Evolutionary conservation across 2,797 vertebrate genomes (phyloP).

Genomic region (Mus minutoides): DNA sequence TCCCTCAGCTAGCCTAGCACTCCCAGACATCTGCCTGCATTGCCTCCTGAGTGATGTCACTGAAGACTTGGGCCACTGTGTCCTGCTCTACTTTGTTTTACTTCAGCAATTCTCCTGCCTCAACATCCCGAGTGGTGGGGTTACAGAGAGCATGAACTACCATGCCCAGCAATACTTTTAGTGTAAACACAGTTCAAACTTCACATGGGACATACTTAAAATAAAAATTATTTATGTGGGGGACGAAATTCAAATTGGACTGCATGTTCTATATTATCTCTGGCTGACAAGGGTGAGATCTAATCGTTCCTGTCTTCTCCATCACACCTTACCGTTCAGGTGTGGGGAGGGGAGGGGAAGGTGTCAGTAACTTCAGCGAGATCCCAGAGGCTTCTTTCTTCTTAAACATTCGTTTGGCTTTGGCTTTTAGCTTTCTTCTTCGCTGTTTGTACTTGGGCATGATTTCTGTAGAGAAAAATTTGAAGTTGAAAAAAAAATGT

Average conservation of each 20-base stretch:
- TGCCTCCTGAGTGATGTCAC: neutral
- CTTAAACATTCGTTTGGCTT: slow-evolving; percentile 60
- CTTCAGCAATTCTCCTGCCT: neutral
- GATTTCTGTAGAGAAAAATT: slow-evolving; percentile 66
- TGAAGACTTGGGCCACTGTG: neutral
- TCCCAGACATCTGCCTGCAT: neutral
- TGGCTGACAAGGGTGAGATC: slow-evolving; percentile 10
- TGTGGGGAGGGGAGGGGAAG: slow-evolving; percentile 52
- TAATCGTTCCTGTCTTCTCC: neutral
- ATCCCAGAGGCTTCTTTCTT: slow-evolving; percentile 62
- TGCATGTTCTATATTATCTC: slow-evolving; percentile 6
- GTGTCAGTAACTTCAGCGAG: slow-evolving; percentile 22
- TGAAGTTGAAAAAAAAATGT: neutral
- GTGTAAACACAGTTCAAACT: neutral
- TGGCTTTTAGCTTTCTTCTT: slow-evolving; percentile 78
- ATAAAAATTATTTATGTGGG: neutral
- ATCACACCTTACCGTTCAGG: slow-evolving; percentile 74
- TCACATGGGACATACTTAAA: neutral
- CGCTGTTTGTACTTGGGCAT: slow-evolving; percentile 86
- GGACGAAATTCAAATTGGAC: slow-evolving; percentile 51
- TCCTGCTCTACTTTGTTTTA: neutral
- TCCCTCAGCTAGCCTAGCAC: neutral
- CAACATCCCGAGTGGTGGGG: neutral
- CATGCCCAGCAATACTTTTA: neutral
- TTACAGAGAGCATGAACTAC: neutral